Base-by-base conservation (phyloP, 2,113 vertebrate genomes). In the Ivindomyrus marchei region DNA sequence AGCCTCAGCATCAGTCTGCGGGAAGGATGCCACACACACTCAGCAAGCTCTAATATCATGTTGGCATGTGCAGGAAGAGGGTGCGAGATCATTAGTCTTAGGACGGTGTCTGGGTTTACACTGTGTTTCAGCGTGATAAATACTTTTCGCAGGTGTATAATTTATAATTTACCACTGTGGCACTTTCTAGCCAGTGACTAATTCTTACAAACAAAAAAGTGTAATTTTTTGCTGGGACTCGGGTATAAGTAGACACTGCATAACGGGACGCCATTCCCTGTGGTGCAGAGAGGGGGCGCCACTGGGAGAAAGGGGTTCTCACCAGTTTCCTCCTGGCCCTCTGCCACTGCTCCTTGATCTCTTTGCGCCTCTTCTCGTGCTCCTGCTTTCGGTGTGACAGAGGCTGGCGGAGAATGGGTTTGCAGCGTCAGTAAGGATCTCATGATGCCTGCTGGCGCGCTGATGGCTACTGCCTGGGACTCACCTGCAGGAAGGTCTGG, bases 261-360 rank as follows among this genome's bases (percentile, higher is more conserved):
- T 2, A n/a, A 66, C n/a, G 8, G 24, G 62, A 27, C 1, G 62
- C 9, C 24, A 66, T 66, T 66, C 58, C 10, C 9, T 13, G n/a
- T 31, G n/a, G 9, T 31, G n/a, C 27, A 31, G 27, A 70, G n/a
- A 70, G 62, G 10, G 10, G 10, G 74, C 15, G 36, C 31, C 4
- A 3, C 15, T 80, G 15, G 15, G 31, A 31, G 66, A 31, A 21
- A 3, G 50, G 36, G 21, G 74, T 2, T 8, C 88, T 53, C 94
- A 99, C 98, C 97, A 99, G 95, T 90, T 99, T 99, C 92, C 98
- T 96, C 93, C 97, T 97, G 0, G 98, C 98, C 0, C 98, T 96
- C 89, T 98, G 96, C 98, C 98, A 99, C 0, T 95, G 94, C 4
- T 99, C 98, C 92, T 99, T 99, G 92, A 99, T 96, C 49, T 99